phyloP scores from a whole-genome alignment of 2,888 invertebrate species.

The Drosophila formosana region DNA sequence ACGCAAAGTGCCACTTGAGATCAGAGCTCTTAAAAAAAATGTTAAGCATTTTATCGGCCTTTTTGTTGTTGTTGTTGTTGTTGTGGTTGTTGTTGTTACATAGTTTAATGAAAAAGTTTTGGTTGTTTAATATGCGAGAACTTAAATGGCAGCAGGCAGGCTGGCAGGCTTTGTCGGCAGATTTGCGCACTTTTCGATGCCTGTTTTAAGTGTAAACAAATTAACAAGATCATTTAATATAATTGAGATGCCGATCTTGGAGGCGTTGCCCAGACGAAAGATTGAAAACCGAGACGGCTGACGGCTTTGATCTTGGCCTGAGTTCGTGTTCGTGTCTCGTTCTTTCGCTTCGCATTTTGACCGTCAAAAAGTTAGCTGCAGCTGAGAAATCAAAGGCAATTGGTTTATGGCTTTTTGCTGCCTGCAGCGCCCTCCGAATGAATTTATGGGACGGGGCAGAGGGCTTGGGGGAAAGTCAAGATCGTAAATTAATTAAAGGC shows the following conservation, averaged over 20 bases:
- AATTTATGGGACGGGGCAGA: conserved; percentile 62
- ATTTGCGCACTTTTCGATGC: conserved; percentile 55
- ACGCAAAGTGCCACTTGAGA: conserved; percentile 75
- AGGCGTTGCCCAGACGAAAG: conserved; percentile 60
- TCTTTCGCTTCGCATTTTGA: conserved; percentile 12
- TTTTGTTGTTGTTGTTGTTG: conserved; percentile 37
- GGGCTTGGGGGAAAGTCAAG: conserved; percentile 41
- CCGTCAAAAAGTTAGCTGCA: conserved; percentile 35
- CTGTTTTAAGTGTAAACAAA: conserved; percentile 70
- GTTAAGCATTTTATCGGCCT: conserved; percentile 68
- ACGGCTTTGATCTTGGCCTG: conserved; percentile 54
- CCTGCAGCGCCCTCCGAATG: conserved; percentile 38
- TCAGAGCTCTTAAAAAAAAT: conserved; percentile 68
- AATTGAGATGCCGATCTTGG: conserved; percentile 70
- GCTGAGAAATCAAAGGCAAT: conserved; percentile 41
- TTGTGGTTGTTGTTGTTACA: conserved; percentile 26
- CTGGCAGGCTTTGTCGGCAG: conserved; percentile 71
- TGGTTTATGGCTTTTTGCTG: conserved; percentile 37
- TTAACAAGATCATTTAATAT: conserved; percentile 78
- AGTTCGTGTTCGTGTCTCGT: conserved; percentile 16
- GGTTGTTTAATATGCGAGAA: conserved; percentile 66
- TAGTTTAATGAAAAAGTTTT: conserved; percentile 50
- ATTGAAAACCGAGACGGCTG: conserved; percentile 29
- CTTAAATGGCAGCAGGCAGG: conserved; percentile 50
- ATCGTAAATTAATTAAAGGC: conserved; percentile 72